Conservation (phyloP, 2,797 vertebrate genomes). For the Melopsittacus undulatus region DNA sequence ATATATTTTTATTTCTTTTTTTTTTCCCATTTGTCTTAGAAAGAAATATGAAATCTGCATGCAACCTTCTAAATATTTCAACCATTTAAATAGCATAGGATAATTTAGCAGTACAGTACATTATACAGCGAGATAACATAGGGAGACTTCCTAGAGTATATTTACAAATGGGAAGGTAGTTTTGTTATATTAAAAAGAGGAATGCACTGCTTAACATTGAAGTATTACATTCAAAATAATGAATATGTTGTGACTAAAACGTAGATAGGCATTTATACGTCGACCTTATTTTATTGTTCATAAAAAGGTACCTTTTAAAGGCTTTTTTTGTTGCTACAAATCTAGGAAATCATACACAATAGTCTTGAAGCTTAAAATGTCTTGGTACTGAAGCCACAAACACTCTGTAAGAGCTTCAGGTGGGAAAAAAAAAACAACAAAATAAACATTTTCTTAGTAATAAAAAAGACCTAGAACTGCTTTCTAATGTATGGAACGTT, state of each 20-base stretch:
- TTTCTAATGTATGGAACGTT: background rate
- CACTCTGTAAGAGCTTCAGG: conserved; percentile 22
- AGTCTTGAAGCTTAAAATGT: conserved; percentile 50
- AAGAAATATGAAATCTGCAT: conserved; percentile 84
- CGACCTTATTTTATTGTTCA: conserved; percentile 34
- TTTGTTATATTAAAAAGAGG: conserved; percentile 61
- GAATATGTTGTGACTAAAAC: conserved; percentile 53
- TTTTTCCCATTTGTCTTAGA: conserved; percentile 77
- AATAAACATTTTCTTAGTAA: background rate
- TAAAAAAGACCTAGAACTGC: conserved; percentile 14
- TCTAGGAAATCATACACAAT: conserved; percentile 37
- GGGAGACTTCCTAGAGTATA: conserved; percentile 71
- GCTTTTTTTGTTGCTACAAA: conserved; percentile 41
- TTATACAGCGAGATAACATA: conserved; percentile 80
- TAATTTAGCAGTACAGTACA: conserved; percentile 83
- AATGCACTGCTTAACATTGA: conserved; percentile 50
- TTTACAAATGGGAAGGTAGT: conserved; percentile 74
- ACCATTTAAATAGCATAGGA: conserved; percentile 88
- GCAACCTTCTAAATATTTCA: conserved; percentile 77
- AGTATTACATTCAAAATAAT: conserved; percentile 52
- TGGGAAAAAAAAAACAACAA: background rate
- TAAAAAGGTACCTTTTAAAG: conserved; percentile 65
- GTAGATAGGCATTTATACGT: conserved; percentile 17
- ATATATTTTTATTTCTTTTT: conserved; percentile 74
- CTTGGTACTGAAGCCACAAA: conserved; percentile 23